These are phyloP conservation scores for Neolamprologus falcicula DNA, from an alignment of 2,113 vertebrate species.

Conservation along the genomic window DNA sequence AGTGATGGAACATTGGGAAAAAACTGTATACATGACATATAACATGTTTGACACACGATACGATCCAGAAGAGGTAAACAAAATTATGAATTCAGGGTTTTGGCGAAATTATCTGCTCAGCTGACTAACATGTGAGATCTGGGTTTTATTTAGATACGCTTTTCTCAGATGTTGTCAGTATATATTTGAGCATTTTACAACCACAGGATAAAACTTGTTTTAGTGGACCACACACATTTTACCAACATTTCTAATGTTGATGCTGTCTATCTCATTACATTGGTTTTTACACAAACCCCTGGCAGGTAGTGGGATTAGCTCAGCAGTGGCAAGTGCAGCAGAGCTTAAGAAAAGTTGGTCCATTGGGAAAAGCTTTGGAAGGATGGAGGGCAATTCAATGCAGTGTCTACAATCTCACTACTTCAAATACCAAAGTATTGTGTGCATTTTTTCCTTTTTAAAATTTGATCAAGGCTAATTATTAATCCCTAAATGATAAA, in stretches of 20 bases:
- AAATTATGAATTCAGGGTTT: neutral
- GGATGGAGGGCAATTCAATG: neutral
- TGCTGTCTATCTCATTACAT: neutral
- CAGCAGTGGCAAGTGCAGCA: fast-evolving
- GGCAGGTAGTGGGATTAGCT: neutral
- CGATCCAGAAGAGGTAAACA: neutral
- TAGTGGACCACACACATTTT: neutral
- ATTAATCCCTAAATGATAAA: neutral
- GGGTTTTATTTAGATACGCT: neutral
- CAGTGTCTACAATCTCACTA: fast-evolving
- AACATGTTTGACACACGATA: neutral
- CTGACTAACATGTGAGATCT: neutral
- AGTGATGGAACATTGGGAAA: neutral
- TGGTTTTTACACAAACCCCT: neutral
- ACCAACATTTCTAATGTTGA: neutral
- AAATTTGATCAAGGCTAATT: fast-evolving
- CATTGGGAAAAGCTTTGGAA: neutral
- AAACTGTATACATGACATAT: fast-evolving
- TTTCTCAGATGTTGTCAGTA: neutral
- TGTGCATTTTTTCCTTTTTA: neutral
- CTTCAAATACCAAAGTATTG: neutral
- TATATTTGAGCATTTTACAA: neutral
- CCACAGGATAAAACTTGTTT: neutral
- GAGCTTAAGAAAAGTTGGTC: neutral
- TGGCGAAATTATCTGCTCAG: neutral